A percentile compares a stretch with the other conserved stretches of the same genome.
These are phyloP conservation scores for Remorina albescens DNA, from an alignment of 2,797 vertebrate species.

Conservation along the genomic window DNA sequence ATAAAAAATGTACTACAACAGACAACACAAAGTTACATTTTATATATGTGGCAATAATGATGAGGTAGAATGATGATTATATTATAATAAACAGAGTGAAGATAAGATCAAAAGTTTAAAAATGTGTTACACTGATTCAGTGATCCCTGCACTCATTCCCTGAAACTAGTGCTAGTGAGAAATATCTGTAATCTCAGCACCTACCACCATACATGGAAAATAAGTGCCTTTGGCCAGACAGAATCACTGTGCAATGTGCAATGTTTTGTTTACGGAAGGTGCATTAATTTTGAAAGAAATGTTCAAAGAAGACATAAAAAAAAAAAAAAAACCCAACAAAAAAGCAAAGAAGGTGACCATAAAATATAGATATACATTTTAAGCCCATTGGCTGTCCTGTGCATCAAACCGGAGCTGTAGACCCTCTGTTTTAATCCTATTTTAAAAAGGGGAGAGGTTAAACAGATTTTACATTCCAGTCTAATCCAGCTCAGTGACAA, in stretches of 20 bases:
- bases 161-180: too few relatives aligned
- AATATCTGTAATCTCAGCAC: background rate
- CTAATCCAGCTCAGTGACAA: slow-evolving; percentile 70
- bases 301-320: background rate
- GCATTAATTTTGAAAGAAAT: background rate
- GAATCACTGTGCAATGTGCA: background rate
- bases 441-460: slow-evolving; percentile 61
- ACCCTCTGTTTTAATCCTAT: slow-evolving; percentile 63
- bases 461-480: slow-evolving; percentile 49
- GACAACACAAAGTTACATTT: background rate
- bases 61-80: background rate
- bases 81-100: background rate
- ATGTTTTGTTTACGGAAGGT: background rate
- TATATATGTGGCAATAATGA: background rate
- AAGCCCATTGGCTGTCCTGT: slow-evolving; percentile 24
- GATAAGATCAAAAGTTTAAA: background rate
- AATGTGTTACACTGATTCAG: background rate
- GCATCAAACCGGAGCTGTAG: background rate
- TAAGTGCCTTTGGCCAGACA: too few relatives aligned
- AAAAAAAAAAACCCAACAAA: too few relatives aligned
- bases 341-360: background rate
- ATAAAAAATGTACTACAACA: too few relatives aligned
- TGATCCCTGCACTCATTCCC: too few relatives aligned
- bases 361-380: slow-evolving; percentile 5
- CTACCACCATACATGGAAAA: too few relatives aligned